phyloP scores from a whole-genome alignment of 2,888 invertebrate species.

The Gibbula magus region DNA sequence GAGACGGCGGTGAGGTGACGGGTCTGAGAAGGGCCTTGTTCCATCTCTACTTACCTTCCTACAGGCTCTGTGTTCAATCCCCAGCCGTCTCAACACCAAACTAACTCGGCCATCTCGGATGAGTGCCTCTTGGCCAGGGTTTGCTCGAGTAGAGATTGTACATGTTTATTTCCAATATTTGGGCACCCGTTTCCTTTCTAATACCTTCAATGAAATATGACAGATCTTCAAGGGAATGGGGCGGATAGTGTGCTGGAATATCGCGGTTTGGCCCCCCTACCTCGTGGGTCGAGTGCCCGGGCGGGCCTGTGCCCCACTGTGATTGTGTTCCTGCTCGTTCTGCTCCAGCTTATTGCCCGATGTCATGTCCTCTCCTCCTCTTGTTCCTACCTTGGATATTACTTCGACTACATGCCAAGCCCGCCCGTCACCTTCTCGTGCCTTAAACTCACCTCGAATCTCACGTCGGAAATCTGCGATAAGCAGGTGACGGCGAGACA shows the following conservation, averaged over 20 bases:
- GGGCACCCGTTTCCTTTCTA: background rate
- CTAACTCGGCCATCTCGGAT: background rate
- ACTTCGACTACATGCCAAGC: background rate
- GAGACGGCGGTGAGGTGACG: background rate
- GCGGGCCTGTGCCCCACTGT: background rate
- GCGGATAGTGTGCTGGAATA: background rate
- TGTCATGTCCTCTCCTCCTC: background rate
- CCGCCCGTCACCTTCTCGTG: background rate
- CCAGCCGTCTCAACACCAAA: background rate
- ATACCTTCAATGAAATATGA: conserved; percentile 21
- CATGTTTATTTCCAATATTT: conserved; percentile 20
- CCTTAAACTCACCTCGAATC: conserved; percentile 10
- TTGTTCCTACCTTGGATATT: background rate
- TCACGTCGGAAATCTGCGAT: conserved; percentile 9
- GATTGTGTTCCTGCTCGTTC: background rate
- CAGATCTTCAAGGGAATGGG: conserved; percentile 19
- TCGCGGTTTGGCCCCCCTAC: background rate
- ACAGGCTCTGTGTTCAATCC: background rate
- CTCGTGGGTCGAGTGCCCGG: background rate
- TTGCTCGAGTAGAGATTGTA: conserved; percentile 20
- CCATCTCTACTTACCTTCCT: background rate
- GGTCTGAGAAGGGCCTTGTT: background rate
- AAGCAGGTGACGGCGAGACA: conserved; percentile 6
- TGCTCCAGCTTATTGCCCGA: conserved; percentile 3
- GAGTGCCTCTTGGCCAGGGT: conserved; percentile 5